These are phyloP conservation scores for Pseudomyrmex concolor DNA, from an alignment of 1,140 invertebrate species.

Conservation along the genomic window DNA sequence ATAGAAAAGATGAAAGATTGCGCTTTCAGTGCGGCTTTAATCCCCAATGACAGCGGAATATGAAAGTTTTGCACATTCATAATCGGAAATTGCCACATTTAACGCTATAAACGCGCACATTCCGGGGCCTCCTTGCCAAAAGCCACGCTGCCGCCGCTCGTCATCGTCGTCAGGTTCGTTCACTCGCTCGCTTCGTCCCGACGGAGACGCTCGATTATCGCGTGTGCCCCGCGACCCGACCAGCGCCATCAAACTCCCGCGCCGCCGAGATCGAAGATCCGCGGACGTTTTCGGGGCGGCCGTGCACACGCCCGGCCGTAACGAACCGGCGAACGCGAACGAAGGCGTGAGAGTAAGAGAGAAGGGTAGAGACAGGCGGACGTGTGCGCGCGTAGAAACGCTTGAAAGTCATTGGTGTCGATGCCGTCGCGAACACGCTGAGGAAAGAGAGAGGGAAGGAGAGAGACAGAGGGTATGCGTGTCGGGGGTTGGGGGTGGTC, in stretches of 20 bases:
- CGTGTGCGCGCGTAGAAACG: constrained; percentile 68
- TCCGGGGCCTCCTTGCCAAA: constrained; percentile 23
- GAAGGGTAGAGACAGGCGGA: constrained; percentile 61
- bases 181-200: constrained; percentile 40
- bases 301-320: constrained; percentile 52
- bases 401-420: constrained; percentile 72
- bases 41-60: constrained; percentile 2
- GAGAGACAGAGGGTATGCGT: constrained; percentile 55
- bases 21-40: neutral
- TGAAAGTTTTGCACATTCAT: neutral
- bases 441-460: constrained; percentile 42
- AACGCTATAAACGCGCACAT: neutral
- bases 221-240: constrained; percentile 52
- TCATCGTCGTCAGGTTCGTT: constrained; percentile 19
- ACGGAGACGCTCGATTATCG: constrained; percentile 68
- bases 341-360: constrained; percentile 47
- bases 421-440: constrained; percentile 65
- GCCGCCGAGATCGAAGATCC: constrained; percentile 55
- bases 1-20: too few relatives aligned
- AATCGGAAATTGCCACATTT: neutral
- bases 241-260: constrained; percentile 53
- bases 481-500: constrained; percentile 78
- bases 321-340: constrained; percentile 35
- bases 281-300: constrained; percentile 61
- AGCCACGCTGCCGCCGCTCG: constrained; percentile 23